Conservation (phyloP, 2,113 vertebrate species). For the Otis tarda region DNA sequence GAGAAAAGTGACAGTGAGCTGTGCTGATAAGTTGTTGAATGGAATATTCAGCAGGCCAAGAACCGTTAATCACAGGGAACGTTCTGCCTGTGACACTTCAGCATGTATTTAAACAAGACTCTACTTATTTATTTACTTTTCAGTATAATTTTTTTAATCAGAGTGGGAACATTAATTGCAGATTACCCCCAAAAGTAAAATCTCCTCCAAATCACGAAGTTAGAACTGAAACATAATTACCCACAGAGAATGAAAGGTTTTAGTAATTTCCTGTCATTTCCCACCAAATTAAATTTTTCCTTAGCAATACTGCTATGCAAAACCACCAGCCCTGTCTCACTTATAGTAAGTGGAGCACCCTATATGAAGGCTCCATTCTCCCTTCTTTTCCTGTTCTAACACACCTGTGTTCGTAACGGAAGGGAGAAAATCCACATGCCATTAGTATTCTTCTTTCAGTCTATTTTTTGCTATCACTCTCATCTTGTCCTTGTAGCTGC, state of each 20-base stretch:
- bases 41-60: slow-evolving; percentile 27
- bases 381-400: neutral
- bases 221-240: neutral
- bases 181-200: neutral
- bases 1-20: neutral
- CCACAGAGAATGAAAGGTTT: neutral
- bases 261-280: slow-evolving; percentile 11
- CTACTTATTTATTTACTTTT: slow-evolving; percentile 23
- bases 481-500: neutral
- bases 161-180: neutral
- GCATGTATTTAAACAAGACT: neutral
- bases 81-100: slow-evolving; percentile 9
- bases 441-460: neutral
- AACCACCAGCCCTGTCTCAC: neutral
- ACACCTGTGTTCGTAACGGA: neutral
- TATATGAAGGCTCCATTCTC: neutral
- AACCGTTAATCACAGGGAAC: slow-evolving; percentile 46
- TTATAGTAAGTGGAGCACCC: neutral
- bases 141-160: neutral
- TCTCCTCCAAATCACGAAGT: slow-evolving; percentile 26
- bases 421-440: neutral
- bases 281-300: neutral
- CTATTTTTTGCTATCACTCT: neutral
- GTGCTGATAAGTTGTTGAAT: slow-evolving; percentile 6
- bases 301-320: neutral